Base-by-base conservation (phyloP, 2,113 vertebrate genomes). In the Channa argus region DNA sequence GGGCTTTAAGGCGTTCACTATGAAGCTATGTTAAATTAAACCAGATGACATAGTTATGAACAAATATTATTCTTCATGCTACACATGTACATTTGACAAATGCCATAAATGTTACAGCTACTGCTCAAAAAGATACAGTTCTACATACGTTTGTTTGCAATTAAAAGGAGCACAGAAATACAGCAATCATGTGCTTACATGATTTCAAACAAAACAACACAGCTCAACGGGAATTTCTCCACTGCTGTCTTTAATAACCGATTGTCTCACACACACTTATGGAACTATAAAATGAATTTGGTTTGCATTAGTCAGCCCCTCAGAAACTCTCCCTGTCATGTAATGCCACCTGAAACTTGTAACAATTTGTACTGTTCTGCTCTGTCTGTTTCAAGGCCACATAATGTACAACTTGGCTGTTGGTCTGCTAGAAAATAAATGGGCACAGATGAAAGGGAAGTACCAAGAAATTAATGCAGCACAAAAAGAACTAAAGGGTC, bases 311-410 rank as follows among this genome's bases (percentile, higher is more conserved):
- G 71, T 51, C 4, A 33, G 59, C 58, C 66, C 54, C 73, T 74
- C 65, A 62, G 84, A 84, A 86, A 76, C 69, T 63, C 83, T 44
- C 83, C 65, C 80, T 50, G 70, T 80, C 69, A 84, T 84, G 92
- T 82, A 86, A 84, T 45, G 73, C 84, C 86, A 92, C 86, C 91
- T 90, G 71, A 86, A 71, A 83, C 88, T 88, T 86, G 79, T 74
- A 91, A 90, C 82, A 88, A 92, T 92, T 89, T 92, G 90, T 92
- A 89, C 82, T 86, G 79, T 90, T 89, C 85, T 84, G 88, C 79
- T 88, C 71, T 45, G 81, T 58, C 74, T 81, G 82, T 83, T 88
- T 79, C 74, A 51, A 74, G 81, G 80, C 85, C 79, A 68, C 69
- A 68, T 70, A 80, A 58, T 76, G 64, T 77, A 82, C 61, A 75